A percentile compares a stretch with the other conserved stretches of the same genome.
phyloP scores from a whole-genome alignment of 2,797 vertebrate species.

The Phoxinus dragarum region DNA sequence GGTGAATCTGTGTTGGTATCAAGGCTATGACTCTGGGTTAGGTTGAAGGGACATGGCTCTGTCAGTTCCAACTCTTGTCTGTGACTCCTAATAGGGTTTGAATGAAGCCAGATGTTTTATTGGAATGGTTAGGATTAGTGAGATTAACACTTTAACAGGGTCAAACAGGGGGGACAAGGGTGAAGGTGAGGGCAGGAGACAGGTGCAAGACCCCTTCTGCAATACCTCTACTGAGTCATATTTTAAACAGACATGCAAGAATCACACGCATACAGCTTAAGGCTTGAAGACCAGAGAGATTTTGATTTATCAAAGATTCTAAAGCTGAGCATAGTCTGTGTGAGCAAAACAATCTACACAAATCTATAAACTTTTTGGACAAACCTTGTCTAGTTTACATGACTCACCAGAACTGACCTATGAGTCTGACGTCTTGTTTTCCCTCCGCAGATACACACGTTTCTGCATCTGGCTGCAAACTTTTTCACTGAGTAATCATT shows the following conservation, averaged over 20 bases:
- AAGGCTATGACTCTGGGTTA: slow-evolving; percentile 48
- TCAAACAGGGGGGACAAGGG: slow-evolving; percentile 46
- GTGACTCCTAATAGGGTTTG: slow-evolving; percentile 55
- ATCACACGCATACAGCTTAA: slow-evolving; percentile 25
- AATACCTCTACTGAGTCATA: neutral
- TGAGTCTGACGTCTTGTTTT: neutral
- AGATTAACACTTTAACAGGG: slow-evolving; percentile 63
- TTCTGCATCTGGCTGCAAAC: neutral
- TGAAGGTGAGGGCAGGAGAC: slow-evolving; percentile 54
- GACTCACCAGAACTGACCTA: too few relatives aligned
- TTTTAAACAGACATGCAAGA: slow-evolving; percentile 32
- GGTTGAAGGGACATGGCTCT: slow-evolving; percentile 45
- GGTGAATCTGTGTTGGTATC: slow-evolving; percentile 28
- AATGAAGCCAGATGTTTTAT: slow-evolving; percentile 67
- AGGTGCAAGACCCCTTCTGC: slow-evolving; percentile 50
- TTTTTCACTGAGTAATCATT: neutral
- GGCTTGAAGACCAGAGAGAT: slow-evolving; percentile 19
- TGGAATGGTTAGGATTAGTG: slow-evolving; percentile 60
- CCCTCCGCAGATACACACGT: neutral
- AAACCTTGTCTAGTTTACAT: neutral
- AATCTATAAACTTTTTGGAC: neutral
- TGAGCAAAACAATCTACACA: neutral
- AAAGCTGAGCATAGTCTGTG: neutral
- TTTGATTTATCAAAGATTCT: neutral
- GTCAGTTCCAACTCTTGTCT: slow-evolving; percentile 53